Conservation (phyloP, 1,140 invertebrate species). For the Aethina tumida region DNA sequence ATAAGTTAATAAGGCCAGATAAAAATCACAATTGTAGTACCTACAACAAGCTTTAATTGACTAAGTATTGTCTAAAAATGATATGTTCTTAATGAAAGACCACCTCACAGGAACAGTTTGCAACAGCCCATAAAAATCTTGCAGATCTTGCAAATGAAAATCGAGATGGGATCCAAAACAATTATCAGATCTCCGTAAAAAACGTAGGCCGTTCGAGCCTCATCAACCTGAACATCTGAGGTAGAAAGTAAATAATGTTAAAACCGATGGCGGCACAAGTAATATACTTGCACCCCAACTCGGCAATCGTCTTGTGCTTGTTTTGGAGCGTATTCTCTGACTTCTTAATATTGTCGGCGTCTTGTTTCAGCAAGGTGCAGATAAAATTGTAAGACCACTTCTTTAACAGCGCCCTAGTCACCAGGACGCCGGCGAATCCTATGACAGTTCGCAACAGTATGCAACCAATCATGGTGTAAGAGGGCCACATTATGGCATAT, state of each 20-base stretch:
- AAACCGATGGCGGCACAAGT: slow-evolving; percentile 66
- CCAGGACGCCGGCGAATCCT: slow-evolving; percentile 61
- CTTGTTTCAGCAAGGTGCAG: slow-evolving; percentile 55
- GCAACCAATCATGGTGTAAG: slow-evolving; percentile 54
- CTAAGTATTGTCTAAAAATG: too few species aligned
- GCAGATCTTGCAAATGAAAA: too few species aligned
- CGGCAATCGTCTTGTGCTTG: slow-evolving; percentile 61
- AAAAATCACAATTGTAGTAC: too few species aligned
- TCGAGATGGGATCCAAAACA: background rate
- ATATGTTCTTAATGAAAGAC: too few species aligned
- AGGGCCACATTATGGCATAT: slow-evolving; percentile 69
- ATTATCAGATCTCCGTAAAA: slow-evolving; percentile 69
- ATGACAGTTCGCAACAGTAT: slow-evolving; percentile 58
- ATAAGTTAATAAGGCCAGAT: too few species aligned
- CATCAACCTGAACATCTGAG: slow-evolving; percentile 63
- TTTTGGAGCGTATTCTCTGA: slow-evolving; percentile 52
- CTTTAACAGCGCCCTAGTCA: slow-evolving; percentile 59
- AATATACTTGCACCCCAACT: slow-evolving; percentile 72
- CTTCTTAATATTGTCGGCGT: slow-evolving; percentile 50
- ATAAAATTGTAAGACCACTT: slow-evolving; percentile 55
- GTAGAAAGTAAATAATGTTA: slow-evolving; percentile 65
- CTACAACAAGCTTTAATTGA: too few species aligned
- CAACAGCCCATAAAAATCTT: background rate
- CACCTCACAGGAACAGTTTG: background rate
- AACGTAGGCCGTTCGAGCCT: slow-evolving; percentile 71